Conservation (phyloP, 2,113 vertebrate genomes). For the Upupa epops region DNA sequence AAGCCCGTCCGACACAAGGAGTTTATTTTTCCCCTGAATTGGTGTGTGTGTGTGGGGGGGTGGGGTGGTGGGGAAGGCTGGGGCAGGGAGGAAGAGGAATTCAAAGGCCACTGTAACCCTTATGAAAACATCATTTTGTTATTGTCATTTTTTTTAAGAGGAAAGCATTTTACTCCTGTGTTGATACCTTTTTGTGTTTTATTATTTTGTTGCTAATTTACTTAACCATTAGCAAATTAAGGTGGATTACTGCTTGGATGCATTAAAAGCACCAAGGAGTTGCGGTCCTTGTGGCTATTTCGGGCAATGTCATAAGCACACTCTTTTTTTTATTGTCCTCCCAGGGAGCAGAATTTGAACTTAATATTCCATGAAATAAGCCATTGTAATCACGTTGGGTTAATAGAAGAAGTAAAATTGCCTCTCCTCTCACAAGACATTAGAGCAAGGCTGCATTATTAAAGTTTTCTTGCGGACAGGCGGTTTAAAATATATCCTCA, state of each 20-base stretch:
- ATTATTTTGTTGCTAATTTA: constrained; percentile 77
- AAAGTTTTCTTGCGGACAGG: constrained; percentile 87
- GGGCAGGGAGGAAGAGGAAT: neutral
- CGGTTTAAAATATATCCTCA: constrained; percentile 85
- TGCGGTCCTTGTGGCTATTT: constrained; percentile 80
- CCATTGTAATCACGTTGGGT: constrained; percentile 96
- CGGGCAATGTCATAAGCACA: constrained; percentile 79
- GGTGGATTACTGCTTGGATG: constrained; percentile 72
- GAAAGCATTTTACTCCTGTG: constrained; percentile 59
- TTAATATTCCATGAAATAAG: constrained; percentile 99
- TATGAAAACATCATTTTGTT: constrained; percentile 20
- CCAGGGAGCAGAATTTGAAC: constrained; percentile 93
- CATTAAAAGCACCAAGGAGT: constrained; percentile 72
- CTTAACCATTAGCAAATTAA: constrained; percentile 76
- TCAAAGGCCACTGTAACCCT: neutral
- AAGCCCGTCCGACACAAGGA: constrained; percentile 15
- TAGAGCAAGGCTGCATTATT: constrained; percentile 86
- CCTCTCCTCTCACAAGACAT: constrained; percentile 85
- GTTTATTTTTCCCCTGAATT: constrained; percentile 13
- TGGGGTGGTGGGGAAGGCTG: neutral
- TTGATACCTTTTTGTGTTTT: constrained; percentile 69
- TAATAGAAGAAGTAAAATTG: constrained; percentile 97
- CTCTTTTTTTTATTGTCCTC: constrained; percentile 83
- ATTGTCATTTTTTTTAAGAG: constrained; percentile 55
- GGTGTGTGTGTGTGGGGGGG: neutral